Evolutionary conservation across 2,797 vertebrate species (phyloP).

Genomic region (Premnoplex brunnescens): DNA sequence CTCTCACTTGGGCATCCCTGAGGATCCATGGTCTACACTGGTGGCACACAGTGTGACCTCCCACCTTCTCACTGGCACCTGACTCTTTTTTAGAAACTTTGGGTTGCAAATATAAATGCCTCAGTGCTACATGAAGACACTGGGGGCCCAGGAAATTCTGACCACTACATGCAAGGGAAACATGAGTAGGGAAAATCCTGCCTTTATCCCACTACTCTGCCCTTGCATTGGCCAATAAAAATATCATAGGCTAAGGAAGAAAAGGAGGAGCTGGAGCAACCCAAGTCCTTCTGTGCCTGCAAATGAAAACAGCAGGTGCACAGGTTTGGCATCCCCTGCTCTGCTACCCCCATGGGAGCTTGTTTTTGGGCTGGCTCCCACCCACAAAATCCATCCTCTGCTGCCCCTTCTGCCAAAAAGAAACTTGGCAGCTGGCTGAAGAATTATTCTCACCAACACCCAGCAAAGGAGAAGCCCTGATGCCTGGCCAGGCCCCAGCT

Average conservation of each 20-base stretch:
- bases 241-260: not conserved
- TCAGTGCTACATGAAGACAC: not conserved
- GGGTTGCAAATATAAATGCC: not conserved
- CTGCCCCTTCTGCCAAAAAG: no score
- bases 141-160: not conserved
- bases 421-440: no score
- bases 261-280: not conserved
- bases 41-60: not conserved
- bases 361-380: no score
- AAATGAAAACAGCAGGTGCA: not conserved
- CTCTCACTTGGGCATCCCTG: not conserved
- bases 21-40: not conserved
- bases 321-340: not conserved
- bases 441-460: no score
- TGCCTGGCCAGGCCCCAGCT: no score
- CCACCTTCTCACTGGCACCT: not conserved
- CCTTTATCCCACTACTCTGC: no score
- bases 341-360: not conserved
- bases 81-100: not conserved
- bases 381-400: no score
- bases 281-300: not conserved
- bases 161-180: not conserved
- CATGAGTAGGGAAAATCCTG: not conserved
- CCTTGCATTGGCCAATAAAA: not conserved
- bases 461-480: not conserved